Evolutionary conservation across 2,888 invertebrate genomes (phyloP), one percentile per base, ranked within the genome.

Genomic region (Caenorhabditis sp.): DNA sequence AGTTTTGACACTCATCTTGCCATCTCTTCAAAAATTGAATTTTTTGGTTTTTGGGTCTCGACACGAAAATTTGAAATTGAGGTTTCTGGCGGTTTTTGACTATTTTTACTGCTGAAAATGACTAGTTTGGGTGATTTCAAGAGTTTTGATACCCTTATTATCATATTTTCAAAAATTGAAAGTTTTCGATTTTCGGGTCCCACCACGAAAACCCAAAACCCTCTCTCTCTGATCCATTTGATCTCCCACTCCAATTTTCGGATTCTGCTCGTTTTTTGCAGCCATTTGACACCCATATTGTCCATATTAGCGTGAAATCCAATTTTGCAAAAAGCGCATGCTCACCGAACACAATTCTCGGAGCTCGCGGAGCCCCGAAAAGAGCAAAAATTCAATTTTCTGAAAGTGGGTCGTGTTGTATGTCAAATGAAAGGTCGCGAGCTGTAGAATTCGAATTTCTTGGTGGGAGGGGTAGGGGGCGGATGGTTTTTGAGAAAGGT

Each of bases 1-100:
- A 47, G 47, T 47, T 47, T 47, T 47, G 47, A 47, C 47, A 47
- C 47, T 18, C 47, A 47, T 47, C n/a, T 18, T 18, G 18, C 18
- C 47, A n/a, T 20, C 2, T 4, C 18, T 47, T 47, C 1, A 18
- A 47, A 47, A 47, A 18, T 40, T 40, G 9, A 40, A 11, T 11
- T 18, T 47, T 20, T 4, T 24, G 26, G 11, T 53, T 53, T 53
- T 22, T 53, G 24, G 22, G 53, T 53, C 53, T 53, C 13, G 53
- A 53, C n/a, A 18, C 50, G 50, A 53, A 53, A 53, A 24, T 24
- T 53, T 22, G 8, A 20, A 47, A 40, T 18, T 2, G 40, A 40
- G 13, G 13, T 40, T 40, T 40, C n/a, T n/a, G n/a, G 40, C 13
- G 6, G 40, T 40, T 40, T 40, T 47, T 47, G 4, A 3, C n/a